Percentiles rank a stretch among this genome's conserved stretches.
Conservation (phyloP, 2,797 vertebrate species). For the Macrochelys suwanniensis region DNA sequence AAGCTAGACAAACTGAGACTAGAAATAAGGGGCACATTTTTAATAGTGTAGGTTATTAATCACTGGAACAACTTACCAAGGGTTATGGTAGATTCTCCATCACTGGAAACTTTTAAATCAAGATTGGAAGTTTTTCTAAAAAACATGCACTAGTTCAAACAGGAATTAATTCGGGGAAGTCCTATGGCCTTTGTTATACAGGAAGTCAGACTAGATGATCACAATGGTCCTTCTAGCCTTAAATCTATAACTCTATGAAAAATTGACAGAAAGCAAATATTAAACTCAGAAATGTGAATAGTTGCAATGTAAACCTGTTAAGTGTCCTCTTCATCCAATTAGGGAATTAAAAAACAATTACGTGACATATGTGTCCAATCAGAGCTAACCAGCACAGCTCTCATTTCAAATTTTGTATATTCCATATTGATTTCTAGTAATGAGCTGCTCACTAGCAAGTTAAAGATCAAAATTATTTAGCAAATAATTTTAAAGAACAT, state of each 20-base stretch:
- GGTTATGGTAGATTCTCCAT: neutral
- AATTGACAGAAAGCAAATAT: neutral
- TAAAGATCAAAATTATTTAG: neutral
- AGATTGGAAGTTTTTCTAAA: neutral
- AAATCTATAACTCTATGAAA: neutral
- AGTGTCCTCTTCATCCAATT: neutral
- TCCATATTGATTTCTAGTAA: neutral
- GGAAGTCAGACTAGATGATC: neutral
- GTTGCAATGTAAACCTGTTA: neutral
- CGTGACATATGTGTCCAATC: neutral
- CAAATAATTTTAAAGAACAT: neutral
- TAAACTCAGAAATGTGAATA: neutral
- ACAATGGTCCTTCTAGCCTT: neutral
- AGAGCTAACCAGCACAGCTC: neutral
- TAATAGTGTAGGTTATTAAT: neutral
- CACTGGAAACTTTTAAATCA: neutral
- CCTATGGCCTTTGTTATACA: neutral
- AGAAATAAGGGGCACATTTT: neutral
- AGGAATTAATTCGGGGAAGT: neutral
- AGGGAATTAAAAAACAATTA: neutral
- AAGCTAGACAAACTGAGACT: neutral
- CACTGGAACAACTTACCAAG: neutral
- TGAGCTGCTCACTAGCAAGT: neutral
- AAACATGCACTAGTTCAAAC: neutral
- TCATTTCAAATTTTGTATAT: neutral